These are phyloP conservation scores for Pediacus dermestoides DNA, from an alignment of 2,888 invertebrate genomes.

Conservation along the genomic window DNA sequence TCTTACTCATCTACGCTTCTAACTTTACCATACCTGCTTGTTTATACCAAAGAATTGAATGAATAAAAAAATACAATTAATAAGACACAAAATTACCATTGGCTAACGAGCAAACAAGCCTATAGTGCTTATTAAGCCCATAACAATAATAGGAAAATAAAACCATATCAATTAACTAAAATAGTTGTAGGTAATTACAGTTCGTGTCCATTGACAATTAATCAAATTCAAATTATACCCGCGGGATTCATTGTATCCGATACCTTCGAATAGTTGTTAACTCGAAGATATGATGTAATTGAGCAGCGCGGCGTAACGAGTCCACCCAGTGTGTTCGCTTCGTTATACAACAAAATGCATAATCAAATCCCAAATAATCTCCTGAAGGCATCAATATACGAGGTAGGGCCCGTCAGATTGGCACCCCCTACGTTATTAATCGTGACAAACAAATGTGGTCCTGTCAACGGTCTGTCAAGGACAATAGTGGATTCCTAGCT, in stretches of 20 bases:
- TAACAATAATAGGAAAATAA: slow-evolving; percentile 3
- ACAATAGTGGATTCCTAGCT: too few relatives aligned
- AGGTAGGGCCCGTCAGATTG: slow-evolving; percentile 15
- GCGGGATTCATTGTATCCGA: slow-evolving; percentile 20
- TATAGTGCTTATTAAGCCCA: too few relatives aligned
- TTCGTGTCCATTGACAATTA: slow-evolving; percentile 22
- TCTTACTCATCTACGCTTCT: too few relatives aligned
- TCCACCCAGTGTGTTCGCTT: slow-evolving; percentile 7
- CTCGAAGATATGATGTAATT: slow-evolving; percentile 22
- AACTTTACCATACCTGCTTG: too few relatives aligned
- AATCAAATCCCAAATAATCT: slow-evolving; percentile 15
- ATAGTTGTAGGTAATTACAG: slow-evolving; percentile 21
- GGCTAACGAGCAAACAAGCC: too few relatives aligned
- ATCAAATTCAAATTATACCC: slow-evolving; percentile 24
- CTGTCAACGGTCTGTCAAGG: slow-evolving; percentile 16
- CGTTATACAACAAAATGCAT: slow-evolving; percentile 5
- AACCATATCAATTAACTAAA: slow-evolving; percentile 20
- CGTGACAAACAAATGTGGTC: slow-evolving; percentile 16
- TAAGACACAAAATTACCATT: too few relatives aligned
- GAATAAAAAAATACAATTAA: too few relatives aligned
- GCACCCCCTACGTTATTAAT: slow-evolving; percentile 18
- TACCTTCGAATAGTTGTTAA: slow-evolving; percentile 15
- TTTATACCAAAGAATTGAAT: too few relatives aligned
- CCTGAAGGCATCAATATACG: slow-evolving; percentile 9
- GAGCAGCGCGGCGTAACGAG: slow-evolving; percentile 10